Conservation (phyloP, 53 echinoderm and acorn worm genomes). For the Henricia sp. region DNA sequence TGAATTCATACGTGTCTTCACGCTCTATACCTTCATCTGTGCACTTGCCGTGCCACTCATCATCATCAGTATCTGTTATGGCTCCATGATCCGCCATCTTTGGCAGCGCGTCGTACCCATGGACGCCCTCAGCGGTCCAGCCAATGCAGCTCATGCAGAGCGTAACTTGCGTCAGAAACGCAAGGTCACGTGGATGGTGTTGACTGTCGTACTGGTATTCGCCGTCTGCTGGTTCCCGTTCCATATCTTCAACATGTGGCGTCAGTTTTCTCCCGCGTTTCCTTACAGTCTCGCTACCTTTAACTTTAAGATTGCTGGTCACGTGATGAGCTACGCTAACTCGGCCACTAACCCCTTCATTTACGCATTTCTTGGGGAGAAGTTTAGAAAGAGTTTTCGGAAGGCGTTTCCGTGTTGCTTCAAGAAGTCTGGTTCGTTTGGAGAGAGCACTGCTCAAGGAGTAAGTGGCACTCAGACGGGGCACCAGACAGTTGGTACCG, state of each 20-base stretch:
- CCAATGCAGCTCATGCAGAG: conserved; percentile 3
- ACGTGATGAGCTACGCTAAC: conserved; percentile 76
- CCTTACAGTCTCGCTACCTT: conserved; percentile 61
- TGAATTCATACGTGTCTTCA: conserved; percentile 11
- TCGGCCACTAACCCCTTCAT: conserved; percentile 89
- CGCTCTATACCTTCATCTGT: conserved; percentile 50
- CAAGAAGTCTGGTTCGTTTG: not conserved
- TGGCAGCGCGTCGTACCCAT: conserved; percentile 59
- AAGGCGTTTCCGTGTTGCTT: conserved; percentile 79
- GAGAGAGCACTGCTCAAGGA: not conserved
- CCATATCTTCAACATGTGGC: conserved; percentile 73
- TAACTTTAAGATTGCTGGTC: conserved; percentile 60
- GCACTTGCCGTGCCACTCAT: conserved; percentile 64
- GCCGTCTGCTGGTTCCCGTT: conserved; percentile 87
- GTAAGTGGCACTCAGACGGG: not conserved
- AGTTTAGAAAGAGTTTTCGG: conserved; percentile 76
- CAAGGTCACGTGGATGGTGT: conserved; percentile 85
- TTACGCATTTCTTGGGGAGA: conserved; percentile 87
- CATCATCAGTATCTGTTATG: conserved; percentile 71
- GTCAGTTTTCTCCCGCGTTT: conserved; percentile 49
- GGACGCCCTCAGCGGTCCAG: conserved; percentile 14
- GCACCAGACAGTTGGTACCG: conserved; percentile 9
- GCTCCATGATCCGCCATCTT: conserved; percentile 57
- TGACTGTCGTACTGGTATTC: conserved; percentile 83
- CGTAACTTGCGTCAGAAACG: conserved; percentile 73